Evolutionary conservation across 2,888 invertebrate species (phyloP).

Genomic region (Clitarchus hookeri): DNA sequence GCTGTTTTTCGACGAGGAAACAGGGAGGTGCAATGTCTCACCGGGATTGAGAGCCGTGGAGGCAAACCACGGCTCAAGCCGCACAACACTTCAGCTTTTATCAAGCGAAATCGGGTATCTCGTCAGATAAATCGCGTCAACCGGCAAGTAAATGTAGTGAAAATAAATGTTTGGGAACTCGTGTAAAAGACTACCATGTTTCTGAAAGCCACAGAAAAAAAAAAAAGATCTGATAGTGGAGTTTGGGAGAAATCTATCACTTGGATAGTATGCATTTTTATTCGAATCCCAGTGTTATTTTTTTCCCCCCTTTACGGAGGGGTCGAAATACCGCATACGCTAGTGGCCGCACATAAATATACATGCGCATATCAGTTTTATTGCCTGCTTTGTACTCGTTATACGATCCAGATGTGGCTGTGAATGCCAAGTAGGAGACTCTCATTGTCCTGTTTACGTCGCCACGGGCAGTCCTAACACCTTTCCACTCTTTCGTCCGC

Average conservation of each 20-base stretch:
- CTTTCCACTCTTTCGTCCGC: not conserved
- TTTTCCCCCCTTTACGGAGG: not conserved
- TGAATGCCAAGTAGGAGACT: not conserved
- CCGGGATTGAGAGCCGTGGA: not conserved
- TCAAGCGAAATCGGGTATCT: not conserved
- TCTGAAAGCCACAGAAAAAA: not conserved
- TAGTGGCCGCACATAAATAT: not conserved
- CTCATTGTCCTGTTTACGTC: slow-evolving; percentile 7
- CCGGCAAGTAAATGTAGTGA: not conserved
- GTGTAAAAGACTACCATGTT: not conserved
- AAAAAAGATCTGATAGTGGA: not conserved
- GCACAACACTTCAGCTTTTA: not conserved
- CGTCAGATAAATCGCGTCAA: not conserved
- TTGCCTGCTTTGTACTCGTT: not conserved
- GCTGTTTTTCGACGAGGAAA: no score
- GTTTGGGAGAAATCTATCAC: not conserved
- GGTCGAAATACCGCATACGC: not conserved
- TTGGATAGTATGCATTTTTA: not conserved
- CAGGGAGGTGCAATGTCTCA: not conserved
- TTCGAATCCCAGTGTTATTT: not conserved
- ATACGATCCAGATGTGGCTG: slow-evolving; percentile 14
- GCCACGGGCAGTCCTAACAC: not conserved
- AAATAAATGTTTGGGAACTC: not conserved
- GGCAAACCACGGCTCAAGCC: not conserved
- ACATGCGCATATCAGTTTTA: not conserved